Conservation (phyloP, 2,888 invertebrate genomes). For the Heteromyza rotundicornis region DNA sequence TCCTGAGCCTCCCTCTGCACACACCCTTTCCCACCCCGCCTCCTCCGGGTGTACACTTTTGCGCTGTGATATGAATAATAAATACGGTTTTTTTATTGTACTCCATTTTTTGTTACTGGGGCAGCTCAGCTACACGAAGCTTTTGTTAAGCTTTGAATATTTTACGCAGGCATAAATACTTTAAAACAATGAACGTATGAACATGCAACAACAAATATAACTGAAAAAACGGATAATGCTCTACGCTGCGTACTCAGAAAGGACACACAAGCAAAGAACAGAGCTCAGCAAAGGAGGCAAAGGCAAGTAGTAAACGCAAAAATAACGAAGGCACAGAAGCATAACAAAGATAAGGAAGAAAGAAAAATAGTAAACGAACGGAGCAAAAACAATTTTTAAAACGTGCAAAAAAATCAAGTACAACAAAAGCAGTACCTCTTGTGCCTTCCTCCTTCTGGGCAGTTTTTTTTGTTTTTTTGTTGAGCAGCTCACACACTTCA, state of each 20-base stretch:
- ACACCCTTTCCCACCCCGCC: neutral
- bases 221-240: constrained; percentile 45
- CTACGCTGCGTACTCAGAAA: constrained; percentile 14
- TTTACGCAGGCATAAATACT: constrained; percentile 55
- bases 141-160: constrained; percentile 47
- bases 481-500: constrained; percentile 18
- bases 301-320: constrained; percentile 29
- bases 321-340: constrained; percentile 41
- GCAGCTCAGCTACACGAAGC: constrained; percentile 34
- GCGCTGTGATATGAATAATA: constrained; percentile 59
- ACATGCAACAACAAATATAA: neutral
- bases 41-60: constrained; percentile 40
- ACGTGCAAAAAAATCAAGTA: neutral
- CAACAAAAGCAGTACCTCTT: neutral
- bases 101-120: constrained; percentile 19
- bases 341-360: constrained; percentile 29
- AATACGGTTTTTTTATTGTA: constrained; percentile 43
- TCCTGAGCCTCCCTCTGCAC: neutral
- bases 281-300: neutral
- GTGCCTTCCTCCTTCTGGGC: neutral
- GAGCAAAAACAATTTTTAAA: constrained; percentile 33
- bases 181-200: constrained; percentile 48
- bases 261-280: constrained; percentile 13
- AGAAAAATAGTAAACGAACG: constrained; percentile 39
- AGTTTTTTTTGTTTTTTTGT: neutral